A percentile compares a stretch with the other conserved stretches of the same genome.
These are phyloP conservation scores for Ichneumon xanthorius DNA, from an alignment of 2,888 invertebrate species.

Conservation along the genomic window DNA sequence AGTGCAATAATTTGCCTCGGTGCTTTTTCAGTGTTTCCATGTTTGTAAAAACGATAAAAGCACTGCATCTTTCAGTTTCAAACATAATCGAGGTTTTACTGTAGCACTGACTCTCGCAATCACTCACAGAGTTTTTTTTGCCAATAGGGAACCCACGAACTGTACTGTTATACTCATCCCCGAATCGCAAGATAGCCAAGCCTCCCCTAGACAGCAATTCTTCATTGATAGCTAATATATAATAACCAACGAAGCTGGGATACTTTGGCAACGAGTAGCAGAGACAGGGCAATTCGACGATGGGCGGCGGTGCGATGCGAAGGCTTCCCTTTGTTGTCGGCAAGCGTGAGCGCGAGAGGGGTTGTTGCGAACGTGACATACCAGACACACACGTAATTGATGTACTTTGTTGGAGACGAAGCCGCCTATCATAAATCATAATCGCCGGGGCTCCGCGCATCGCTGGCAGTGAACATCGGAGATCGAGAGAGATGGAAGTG, in stretches of 20 bases:
- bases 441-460: conserved; percentile 51
- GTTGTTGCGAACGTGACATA: conserved; percentile 51
- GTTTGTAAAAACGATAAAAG: too few relatives aligned
- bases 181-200: not conserved
- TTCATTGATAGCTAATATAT: not conserved
- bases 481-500: conserved; percentile 7
- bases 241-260: not conserved
- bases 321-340: conserved; percentile 37
- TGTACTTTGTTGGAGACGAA: conserved; percentile 67
- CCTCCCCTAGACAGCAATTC: not conserved
- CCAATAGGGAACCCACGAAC: too few relatives aligned
- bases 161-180: not conserved
- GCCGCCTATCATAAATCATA: conserved; percentile 68
- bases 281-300: conserved; percentile 19
- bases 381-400: conserved; percentile 67
- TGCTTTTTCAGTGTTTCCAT: too few relatives aligned
- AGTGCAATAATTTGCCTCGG: too few relatives aligned
- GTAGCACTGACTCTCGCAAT: too few relatives aligned
- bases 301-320: conserved; percentile 13
- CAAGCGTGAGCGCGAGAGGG: conserved; percentile 9
- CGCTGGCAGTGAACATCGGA: conserved; percentile 34
- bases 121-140: too few relatives aligned
- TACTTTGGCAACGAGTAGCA: conserved; percentile 7
- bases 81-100: too few relatives aligned
- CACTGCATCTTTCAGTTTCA: too few relatives aligned